Conservation (phyloP, 2,888 invertebrate genomes). For the Gibbula magus region DNA sequence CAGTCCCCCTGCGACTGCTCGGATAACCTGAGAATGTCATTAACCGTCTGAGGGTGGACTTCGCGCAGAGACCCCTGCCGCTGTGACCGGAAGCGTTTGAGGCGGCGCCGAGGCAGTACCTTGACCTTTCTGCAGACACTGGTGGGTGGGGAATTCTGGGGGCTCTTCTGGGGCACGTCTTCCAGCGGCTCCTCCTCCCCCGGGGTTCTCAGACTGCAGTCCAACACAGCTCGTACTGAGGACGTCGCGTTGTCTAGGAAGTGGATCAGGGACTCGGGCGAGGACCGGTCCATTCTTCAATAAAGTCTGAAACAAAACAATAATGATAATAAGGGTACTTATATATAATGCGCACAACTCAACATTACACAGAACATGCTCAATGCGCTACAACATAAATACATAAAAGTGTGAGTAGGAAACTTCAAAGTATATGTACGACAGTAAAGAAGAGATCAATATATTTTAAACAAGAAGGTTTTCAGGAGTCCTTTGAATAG, state of each 20-base stretch:
- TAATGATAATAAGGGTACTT: too few species aligned
- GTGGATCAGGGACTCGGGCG: background rate
- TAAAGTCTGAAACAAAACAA: too few species aligned
- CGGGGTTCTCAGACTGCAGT: too few species aligned
- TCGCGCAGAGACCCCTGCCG: background rate
- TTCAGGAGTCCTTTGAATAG: too few species aligned
- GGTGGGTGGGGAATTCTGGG: background rate
- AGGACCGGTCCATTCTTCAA: background rate
- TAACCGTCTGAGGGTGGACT: background rate
- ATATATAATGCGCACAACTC: too few species aligned
- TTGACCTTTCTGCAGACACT: background rate
- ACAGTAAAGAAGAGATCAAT: too few species aligned
- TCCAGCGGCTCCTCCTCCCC: background rate
- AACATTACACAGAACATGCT: too few species aligned
- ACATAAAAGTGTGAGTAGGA: too few species aligned
- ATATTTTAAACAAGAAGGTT: too few species aligned
- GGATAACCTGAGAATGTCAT: background rate
- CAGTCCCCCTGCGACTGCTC: background rate
- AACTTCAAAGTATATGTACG: too few species aligned
- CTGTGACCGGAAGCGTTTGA: background rate
- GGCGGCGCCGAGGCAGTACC: background rate
- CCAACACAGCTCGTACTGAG: background rate
- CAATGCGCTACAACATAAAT: too few species aligned
- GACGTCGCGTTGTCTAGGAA: background rate
- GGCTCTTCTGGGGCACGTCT: background rate